phyloP scores from a whole-genome alignment of 2,888 invertebrate genomes.

The Nemurella pictetii region DNA sequence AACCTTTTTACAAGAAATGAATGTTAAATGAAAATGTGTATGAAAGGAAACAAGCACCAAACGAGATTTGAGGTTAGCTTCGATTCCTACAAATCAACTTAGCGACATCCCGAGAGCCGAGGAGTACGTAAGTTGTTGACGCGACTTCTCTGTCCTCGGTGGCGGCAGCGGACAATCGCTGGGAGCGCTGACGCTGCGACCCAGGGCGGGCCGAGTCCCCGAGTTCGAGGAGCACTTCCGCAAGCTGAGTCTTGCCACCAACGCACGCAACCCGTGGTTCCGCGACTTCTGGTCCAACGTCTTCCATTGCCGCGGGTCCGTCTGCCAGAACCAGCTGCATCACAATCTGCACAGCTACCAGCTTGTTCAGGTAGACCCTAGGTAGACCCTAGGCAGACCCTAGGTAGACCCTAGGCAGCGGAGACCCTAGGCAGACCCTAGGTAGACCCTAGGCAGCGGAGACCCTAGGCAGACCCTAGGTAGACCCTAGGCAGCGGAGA shows the following conservation, averaged over 20 bases:
- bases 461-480: no score
- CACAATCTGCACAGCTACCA: constrained; percentile 40
- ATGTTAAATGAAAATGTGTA: no score
- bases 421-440: no score
- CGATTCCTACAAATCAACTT: no score
- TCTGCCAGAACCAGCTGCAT: constrained; percentile 41
- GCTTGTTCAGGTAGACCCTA: constrained; percentile 35
- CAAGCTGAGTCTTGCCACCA: constrained; percentile 44
- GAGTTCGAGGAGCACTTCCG: constrained; percentile 46
- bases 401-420: no score
- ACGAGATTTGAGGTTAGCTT: no score
- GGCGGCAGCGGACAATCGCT: constrained; percentile 39
- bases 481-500: no score
- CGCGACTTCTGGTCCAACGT: constrained; percentile 50
- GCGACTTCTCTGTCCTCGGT: no score
- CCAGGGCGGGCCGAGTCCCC: constrained; percentile 41
- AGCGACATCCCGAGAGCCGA: background rate
- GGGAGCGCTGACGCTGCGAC: constrained; percentile 39
- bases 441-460: no score
- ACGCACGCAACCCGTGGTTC: constrained; percentile 53
- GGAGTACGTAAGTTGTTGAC: background rate
- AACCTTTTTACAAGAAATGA: no score
- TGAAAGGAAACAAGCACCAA: no score
- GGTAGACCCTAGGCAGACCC: no score
- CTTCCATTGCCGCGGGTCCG: constrained; percentile 48